Evolutionary conservation across 2,888 invertebrate species (phyloP), one percentile per base, ranked within the genome.

Genomic region (Lycocerus yunnanus): DNA sequence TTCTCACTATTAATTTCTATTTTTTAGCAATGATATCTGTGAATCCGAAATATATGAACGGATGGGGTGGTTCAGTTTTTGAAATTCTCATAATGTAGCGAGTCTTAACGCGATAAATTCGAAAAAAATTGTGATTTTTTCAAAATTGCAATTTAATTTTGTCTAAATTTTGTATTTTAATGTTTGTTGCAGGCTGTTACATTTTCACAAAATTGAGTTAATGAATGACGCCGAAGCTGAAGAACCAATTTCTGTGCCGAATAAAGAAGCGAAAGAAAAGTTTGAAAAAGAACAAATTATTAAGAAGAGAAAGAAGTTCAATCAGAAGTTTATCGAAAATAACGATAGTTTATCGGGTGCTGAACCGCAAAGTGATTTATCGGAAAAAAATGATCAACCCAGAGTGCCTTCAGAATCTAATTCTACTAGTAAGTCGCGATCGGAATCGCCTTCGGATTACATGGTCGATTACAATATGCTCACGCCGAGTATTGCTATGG

Each of bases 171-270:
- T 43, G 43, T 43, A 2, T 27, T 58, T 68, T 59, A 21, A 68
- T 16, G 16, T 68, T 58, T 14, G 59, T 68, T 81, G 61, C 86
- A 95, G 95, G 84, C 89, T 95, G 80, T 88, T 95, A n/a, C 92
- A 92, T 86, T 92, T 92, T 81, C 92, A 94, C 86, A 93, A 94
- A 82, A 89, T 94, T 72, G 91, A 91, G 81, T 88, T 90, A 10
- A 90, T 91, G 78, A 92, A 91, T 0, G 89, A 90, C 73, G 88
- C 89, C 0, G 89, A 90, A 11, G 87, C 88, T 1, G 89, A 89
- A 72, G 90, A 90, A 75, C 86, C 87, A 11, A 85, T 87, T 58
- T 79, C 83, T 5, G 83, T 85, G 6, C 86, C 86, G 6, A 80
- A 81, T 58, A 85, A 84, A 78, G 43, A 43, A 43, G 43, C 43